phyloP scores from a whole-genome alignment of 2,888 invertebrate genomes.

The Xestia ashworthii region DNA sequence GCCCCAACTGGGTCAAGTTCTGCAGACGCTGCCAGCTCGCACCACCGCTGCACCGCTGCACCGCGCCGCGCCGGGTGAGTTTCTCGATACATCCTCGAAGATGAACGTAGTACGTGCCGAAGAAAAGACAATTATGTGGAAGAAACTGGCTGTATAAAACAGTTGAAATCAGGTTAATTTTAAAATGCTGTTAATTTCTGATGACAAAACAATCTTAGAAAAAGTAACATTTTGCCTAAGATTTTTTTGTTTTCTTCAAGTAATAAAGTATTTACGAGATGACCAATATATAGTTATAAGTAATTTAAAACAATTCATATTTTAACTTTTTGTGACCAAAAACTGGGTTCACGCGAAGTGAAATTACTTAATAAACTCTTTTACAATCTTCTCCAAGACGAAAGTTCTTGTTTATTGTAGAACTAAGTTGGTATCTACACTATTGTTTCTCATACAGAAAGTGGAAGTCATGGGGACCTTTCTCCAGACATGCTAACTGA shows the following conservation, averaged over 20 bases:
- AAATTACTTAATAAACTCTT: conserved; percentile 1
- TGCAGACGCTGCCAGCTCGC: conserved; percentile 8
- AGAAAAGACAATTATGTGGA: not conserved
- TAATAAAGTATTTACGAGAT: conserved; percentile 1
- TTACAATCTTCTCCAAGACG: not conserved
- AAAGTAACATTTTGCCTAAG: not conserved
- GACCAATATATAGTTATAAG: not conserved
- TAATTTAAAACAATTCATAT: not conserved
- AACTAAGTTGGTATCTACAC: not conserved
- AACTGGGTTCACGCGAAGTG: not conserved
- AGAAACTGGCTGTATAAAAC: no score
- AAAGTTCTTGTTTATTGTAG: not conserved
- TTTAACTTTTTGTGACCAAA: conserved; percentile 3
- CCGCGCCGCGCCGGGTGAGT: not conserved
- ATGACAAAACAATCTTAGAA: not conserved
- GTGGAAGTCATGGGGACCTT: not conserved
- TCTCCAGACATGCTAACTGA: not conserved
- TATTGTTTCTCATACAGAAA: not conserved
- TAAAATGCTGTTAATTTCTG: not conserved
- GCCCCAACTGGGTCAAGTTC: conserved; percentile 45
- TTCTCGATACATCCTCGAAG: conserved; percentile 12
- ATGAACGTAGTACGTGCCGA: not conserved
- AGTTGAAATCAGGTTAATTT: not conserved
- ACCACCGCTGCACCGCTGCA: no score
- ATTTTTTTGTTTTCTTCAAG: not conserved